Evolutionary conservation across 2,888 invertebrate genomes (phyloP), one percentile per base, ranked within the genome.

Genomic region (Drosophila cracens): DNA sequence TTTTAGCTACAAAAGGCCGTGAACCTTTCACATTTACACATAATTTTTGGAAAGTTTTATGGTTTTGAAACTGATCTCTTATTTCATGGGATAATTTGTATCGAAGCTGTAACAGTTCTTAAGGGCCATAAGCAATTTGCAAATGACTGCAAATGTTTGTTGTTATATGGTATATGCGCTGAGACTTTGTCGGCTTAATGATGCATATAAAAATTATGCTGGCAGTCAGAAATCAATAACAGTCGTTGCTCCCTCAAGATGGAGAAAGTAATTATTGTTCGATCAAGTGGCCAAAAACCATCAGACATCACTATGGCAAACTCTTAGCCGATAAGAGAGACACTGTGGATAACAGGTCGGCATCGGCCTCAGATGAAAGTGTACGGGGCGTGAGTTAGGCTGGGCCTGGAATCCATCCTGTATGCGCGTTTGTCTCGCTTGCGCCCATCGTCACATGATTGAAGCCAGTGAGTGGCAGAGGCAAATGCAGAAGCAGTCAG

Each of bases 231-330:
- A 87, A 88, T 87, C 87, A 87, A 87, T 87, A 88, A 87, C 76
- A 82, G 76, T 60, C 70, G 70, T 69, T 82, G 76, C 69, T 66
- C 81, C 79, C 76, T 75, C 53, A 36, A 71, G 43, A 64, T 73
- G 75, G 81, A 82, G 89, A 87, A 87, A 87, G 87, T 87, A 88
- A 88, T 88, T 88, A 88, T 88, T 85, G 81, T 62, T 60, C 69
- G 78, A 64, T 70, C 87, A 74, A 81, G 81, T 76, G 85, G 78
- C 64, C 68, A 65, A 63, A 74, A 75, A 75, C 69, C 71, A 70
- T 33, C 48, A 56, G 54, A 16, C 57, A 57, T 40, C 59, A 34
- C 40, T 49, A 60, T 49, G 33, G 65, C 54, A 36, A 56, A 38
- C 61, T 74, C 63, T 74, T 82, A 81, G 77, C 79, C 73, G 85